Evolutionary conservation across 2,113 vertebrate genomes (phyloP).

Genomic region (Toxotes chatareus): DNA sequence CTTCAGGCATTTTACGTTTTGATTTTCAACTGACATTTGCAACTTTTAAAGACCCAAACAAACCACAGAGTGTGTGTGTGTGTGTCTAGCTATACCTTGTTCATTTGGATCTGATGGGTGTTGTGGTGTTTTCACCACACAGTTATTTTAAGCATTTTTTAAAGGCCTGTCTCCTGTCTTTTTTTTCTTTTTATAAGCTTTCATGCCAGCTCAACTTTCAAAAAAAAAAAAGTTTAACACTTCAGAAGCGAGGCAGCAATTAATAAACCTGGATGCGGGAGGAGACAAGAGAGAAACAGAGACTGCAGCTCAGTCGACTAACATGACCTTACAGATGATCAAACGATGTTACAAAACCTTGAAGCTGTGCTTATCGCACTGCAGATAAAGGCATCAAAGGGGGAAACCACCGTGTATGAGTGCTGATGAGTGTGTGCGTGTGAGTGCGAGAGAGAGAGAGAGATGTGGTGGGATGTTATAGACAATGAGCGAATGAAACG

Average conservation of each 20-base stretch:
- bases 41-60: neutral
- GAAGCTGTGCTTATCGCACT: slow-evolving; percentile 53
- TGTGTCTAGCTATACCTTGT: neutral
- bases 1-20: no score
- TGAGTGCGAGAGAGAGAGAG: neutral
- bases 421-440: neutral
- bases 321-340: slow-evolving; percentile 50
- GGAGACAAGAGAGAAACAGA: slow-evolving; percentile 32
- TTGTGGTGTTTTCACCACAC: neutral
- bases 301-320: slow-evolving; percentile 22
- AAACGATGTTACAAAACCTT: slow-evolving; percentile 55
- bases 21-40: neutral
- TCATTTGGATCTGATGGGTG: neutral
- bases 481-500: slow-evolving; percentile 40
- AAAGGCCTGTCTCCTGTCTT: neutral
- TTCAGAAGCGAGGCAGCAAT: slow-evolving; percentile 49
- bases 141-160: neutral
- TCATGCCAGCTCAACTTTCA: slow-evolving; percentile 57
- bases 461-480: slow-evolving; percentile 5
- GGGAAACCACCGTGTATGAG: slow-evolving; percentile 8
- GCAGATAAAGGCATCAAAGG: slow-evolving; percentile 73
- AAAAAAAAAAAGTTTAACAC: slow-evolving; percentile 48
- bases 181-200: slow-evolving; percentile 29
- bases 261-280: slow-evolving; percentile 55
- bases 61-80: neutral